Evolutionary conservation across 2,888 invertebrate species (phyloP).

Genomic region (Chaitophorus viminalis): DNA sequence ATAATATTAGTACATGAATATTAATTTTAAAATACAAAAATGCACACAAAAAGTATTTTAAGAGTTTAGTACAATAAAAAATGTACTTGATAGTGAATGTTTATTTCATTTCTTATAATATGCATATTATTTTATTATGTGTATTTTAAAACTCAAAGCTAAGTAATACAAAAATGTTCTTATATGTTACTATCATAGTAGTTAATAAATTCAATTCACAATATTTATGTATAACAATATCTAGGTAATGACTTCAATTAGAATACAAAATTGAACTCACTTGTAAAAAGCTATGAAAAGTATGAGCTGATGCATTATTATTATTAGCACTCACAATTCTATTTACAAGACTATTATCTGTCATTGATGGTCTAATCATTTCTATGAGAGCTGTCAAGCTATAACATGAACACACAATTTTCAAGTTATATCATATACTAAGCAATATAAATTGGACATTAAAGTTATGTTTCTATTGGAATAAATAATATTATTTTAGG

Average conservation of each 20-base stretch:
- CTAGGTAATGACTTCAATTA: not conserved
- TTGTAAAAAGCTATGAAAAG: constrained; percentile 91
- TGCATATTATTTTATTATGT: no score
- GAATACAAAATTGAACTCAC: constrained; percentile 67
- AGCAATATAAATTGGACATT: no score
- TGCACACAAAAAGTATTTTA: no score
- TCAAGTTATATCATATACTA: no score
- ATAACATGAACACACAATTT: not conserved
- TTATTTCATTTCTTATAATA: no score
- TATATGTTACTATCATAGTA: no score
- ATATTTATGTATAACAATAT: no score
- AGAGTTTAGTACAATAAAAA: no score
- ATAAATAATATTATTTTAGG: not conserved
- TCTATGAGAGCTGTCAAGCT: constrained; percentile 81
- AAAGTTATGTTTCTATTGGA: not conserved
- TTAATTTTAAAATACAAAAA: not conserved
- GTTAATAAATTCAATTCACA: no score
- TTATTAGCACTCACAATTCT: constrained; percentile 38
- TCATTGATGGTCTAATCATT: constrained; percentile 67
- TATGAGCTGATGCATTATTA: constrained; percentile 79
- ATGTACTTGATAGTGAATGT: no score
- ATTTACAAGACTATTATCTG: constrained; percentile 39
- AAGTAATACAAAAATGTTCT: no score
- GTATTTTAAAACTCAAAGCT: no score
- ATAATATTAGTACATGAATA: constrained; percentile 15